Conservation (phyloP, 2,888 invertebrate species). For the Epinotia demarniana region DNA sequence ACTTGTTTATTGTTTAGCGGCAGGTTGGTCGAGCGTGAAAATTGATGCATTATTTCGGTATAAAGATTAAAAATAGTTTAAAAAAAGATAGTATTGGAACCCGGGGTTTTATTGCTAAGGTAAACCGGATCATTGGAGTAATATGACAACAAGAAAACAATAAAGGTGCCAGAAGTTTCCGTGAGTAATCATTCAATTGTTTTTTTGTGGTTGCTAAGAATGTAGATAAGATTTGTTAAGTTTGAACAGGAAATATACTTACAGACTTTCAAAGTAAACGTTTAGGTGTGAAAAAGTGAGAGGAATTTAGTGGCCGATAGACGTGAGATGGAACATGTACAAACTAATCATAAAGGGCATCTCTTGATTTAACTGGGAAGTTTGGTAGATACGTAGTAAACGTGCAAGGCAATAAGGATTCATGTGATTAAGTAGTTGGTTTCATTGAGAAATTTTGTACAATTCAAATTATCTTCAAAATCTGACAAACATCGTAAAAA, state of each 20-base stretch:
- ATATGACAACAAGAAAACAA: background rate
- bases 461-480: too few relatives aligned
- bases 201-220: constrained; percentile 7
- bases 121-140: constrained; percentile 1
- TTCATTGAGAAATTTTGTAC: too few relatives aligned
- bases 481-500: too few relatives aligned
- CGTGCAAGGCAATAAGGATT: too few relatives aligned
- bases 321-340: too few relatives aligned
- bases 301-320: background rate
- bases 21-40: constrained; percentile 13
- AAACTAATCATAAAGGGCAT: too few relatives aligned
- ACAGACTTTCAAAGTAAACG: too few relatives aligned
- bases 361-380: too few relatives aligned
- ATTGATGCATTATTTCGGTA: constrained; percentile 13
- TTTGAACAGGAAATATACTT: too few relatives aligned
- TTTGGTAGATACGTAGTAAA: too few relatives aligned
- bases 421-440: too few relatives aligned
- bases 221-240: background rate
- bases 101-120: constrained; percentile 10
- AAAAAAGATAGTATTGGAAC: constrained; percentile 12
- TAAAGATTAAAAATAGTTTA: too few relatives aligned
- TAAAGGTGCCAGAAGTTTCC: constrained; percentile 22
- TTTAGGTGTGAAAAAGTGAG: background rate
- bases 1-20: background rate
- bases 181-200: constrained; percentile 3